Evolutionary conservation across 2,797 vertebrate genomes (phyloP).

Genomic region (Gobio occitaniae): DNA sequence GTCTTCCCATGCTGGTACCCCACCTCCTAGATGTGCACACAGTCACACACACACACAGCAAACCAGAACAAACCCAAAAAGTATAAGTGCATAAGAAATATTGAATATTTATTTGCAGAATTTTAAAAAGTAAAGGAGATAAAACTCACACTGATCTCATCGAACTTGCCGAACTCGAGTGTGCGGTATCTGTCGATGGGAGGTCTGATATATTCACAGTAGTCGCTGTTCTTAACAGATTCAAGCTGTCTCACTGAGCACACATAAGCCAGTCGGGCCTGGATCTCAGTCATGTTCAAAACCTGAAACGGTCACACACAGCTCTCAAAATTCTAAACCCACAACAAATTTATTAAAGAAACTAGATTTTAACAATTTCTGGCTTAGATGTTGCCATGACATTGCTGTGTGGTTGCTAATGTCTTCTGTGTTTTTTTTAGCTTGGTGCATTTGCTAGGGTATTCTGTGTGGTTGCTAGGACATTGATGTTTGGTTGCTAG

Average conservation of each 20-base stretch:
- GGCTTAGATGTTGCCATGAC: background rate
- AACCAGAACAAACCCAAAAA: slow-evolving; percentile 8
- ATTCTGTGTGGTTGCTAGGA: background rate
- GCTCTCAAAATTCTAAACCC: background rate
- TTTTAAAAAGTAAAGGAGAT: background rate
- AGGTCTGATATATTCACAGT: slow-evolving; percentile 94
- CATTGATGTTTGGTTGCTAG: background rate
- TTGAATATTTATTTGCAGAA: background rate
- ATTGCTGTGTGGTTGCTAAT: background rate
- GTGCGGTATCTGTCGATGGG: slow-evolving; percentile 92
- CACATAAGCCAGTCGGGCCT: slow-evolving; percentile 93
- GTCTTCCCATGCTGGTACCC: slow-evolving; percentile 94
- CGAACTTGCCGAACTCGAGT: slow-evolving; percentile 93
- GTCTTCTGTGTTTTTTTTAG: background rate
- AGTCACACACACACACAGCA: background rate
- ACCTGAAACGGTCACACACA: slow-evolving; percentile 76
- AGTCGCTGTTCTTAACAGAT: slow-evolving; percentile 91
- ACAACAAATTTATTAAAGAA: background rate
- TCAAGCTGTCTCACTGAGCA: slow-evolving; percentile 96
- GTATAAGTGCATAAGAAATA: background rate
- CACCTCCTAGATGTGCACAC: slow-evolving; percentile 82
- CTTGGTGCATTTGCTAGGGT: background rate
- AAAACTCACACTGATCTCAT: slow-evolving; percentile 92
- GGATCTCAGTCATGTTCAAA: slow-evolving; percentile 96
- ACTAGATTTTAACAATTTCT: background rate